Percentiles rank a stretch among this genome's conserved stretches.
phyloP scores from a whole-genome alignment of 2,888 invertebrate genomes.

The Aphelenchoides bicaudatus region DNA sequence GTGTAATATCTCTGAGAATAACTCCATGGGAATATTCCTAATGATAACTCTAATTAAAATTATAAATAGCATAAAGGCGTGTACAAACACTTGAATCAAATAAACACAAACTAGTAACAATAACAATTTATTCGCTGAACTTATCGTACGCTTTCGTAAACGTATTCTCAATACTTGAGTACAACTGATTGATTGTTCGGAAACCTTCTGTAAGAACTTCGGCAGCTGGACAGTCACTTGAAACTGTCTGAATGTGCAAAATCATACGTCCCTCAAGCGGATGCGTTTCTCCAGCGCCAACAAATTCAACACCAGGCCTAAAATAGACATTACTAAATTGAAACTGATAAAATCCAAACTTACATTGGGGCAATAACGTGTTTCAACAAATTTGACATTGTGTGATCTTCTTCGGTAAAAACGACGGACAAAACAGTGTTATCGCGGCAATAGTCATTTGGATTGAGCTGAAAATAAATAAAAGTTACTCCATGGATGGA shows the following conservation, averaged over 20 bases:
- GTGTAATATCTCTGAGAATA: no score
- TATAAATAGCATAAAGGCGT: no score
- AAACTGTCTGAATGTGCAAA: conserved; percentile 14
- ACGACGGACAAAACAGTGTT: conserved; percentile 16
- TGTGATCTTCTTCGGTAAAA: conserved; percentile 19
- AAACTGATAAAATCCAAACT: conserved; percentile 9
- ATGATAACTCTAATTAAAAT: no score
- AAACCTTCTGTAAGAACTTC: conserved; percentile 11
- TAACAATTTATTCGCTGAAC: conserved; percentile 9
- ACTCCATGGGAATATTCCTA: no score
- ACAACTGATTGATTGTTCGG: conserved; percentile 15
- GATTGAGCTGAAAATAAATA: conserved; percentile 5
- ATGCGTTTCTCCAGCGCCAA: conserved; percentile 19
- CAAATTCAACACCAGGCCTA: conserved; percentile 20
- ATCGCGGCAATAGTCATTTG: not conserved
- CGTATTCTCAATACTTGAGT: conserved; percentile 9
- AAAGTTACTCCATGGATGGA: not conserved
- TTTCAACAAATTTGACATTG: conserved; percentile 20
- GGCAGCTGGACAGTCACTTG: conserved; percentile 8
- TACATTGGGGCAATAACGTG: conserved; percentile 20
- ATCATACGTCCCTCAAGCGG: conserved; percentile 17
- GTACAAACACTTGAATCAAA: no score
- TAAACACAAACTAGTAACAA: no score
- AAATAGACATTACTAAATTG: conserved; percentile 5
- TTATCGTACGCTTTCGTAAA: conserved; percentile 17